A percentile compares a stretch with the other conserved stretches of the same genome.
These are phyloP conservation scores for Eleginops maclovinus DNA, from an alignment of 2,113 vertebrate species.

Conservation along the genomic window DNA sequence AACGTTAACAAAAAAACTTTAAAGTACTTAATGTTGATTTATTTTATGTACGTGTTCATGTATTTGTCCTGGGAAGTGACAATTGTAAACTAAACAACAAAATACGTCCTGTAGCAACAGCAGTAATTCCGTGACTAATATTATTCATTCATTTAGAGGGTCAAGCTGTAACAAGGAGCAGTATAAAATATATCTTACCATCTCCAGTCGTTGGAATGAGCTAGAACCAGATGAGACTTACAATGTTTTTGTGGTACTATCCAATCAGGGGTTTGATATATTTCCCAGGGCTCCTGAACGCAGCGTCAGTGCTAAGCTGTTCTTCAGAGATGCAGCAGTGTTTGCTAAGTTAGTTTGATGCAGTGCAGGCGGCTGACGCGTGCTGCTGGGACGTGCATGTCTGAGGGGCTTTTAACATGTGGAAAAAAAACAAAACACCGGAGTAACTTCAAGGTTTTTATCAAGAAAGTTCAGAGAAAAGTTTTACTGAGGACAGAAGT, in stretches of 20 bases:
- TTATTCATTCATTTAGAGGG: not conserved
- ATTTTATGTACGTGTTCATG: not conserved
- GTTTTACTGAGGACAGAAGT: not conserved
- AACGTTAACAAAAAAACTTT: not conserved
- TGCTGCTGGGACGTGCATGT: conserved; percentile 31
- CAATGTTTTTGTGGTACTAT: too few species aligned
- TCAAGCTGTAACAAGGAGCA: accelerated
- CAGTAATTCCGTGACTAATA: not conserved
- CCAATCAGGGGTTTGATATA: accelerated
- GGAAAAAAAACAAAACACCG: conserved; percentile 33
- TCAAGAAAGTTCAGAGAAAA: not conserved
- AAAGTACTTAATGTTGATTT: not conserved
- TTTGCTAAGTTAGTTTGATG: not conserved
- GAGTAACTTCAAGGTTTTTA: conserved; percentile 11
- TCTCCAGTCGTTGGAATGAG: not conserved
- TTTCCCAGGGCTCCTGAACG: conserved; percentile 38
- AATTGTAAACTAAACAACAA: not conserved
- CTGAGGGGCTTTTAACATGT: conserved; percentile 62
- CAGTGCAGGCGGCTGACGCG: conserved; percentile 27
- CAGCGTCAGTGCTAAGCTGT: conserved; percentile 16
- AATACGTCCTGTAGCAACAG: not conserved
- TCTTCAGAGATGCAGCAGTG: conserved; percentile 51
- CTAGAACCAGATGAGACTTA: not conserved
- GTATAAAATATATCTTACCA: not conserved
- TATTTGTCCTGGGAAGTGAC: not conserved